Evolutionary conservation across 2,113 vertebrate species (phyloP).

Genomic region (Galbula dea): DNA sequence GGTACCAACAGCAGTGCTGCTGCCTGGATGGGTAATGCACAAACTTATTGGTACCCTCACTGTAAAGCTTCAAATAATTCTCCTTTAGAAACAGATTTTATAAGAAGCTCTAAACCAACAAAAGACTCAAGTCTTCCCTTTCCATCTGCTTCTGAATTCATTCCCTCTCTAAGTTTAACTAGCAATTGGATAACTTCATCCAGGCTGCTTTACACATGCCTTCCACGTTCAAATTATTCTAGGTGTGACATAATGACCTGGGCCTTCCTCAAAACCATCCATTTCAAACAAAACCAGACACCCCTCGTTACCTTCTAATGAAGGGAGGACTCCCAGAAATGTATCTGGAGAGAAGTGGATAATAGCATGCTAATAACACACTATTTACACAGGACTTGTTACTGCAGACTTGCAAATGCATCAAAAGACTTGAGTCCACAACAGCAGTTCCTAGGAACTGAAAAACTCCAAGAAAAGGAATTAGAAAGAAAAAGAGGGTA

Average conservation of each 20-base stretch:
- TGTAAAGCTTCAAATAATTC: background rate
- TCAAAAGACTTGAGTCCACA: background rate
- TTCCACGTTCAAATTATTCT: background rate
- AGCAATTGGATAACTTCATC: background rate
- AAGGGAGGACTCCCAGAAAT: background rate
- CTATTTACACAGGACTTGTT: background rate
- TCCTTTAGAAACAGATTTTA: background rate
- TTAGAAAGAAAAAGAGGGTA: background rate
- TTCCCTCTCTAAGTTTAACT: background rate
- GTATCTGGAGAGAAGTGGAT: background rate
- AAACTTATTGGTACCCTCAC: background rate
- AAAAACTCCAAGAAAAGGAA: background rate
- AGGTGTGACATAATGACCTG: background rate
- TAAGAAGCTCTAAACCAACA: background rate
- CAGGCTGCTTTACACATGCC: background rate
- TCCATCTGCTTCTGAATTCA: background rate
- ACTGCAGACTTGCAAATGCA: background rate
- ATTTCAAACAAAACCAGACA: background rate
- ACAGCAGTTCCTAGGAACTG: background rate
- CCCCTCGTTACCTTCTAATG: background rate
- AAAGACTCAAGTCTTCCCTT: background rate
- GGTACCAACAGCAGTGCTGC: background rate
- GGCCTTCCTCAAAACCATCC: background rate
- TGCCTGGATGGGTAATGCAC: fast-evolving
- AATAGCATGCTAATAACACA: background rate